phyloP scores from a whole-genome alignment of 2,797 vertebrate species.

The Periparus ater region DNA sequence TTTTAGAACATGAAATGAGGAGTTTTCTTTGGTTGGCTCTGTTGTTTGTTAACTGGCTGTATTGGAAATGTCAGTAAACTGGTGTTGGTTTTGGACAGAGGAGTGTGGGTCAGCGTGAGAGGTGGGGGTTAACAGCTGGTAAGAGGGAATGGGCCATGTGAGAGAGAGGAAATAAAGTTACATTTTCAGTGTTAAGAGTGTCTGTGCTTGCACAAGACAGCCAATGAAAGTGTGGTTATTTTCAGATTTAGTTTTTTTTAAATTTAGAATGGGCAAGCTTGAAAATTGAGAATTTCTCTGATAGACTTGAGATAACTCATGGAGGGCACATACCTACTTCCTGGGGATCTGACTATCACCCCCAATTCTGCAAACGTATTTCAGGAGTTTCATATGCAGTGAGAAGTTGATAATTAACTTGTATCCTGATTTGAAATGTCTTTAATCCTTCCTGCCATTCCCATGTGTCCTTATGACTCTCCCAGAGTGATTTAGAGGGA shows the following conservation, averaged over 20 bases:
- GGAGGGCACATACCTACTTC: neutral
- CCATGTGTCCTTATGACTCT: neutral
- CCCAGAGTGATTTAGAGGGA: neutral
- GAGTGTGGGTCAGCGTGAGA: neutral
- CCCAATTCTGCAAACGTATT: neutral
- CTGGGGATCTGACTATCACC: neutral
- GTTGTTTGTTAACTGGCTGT: conserved; percentile 22
- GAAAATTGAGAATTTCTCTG: neutral
- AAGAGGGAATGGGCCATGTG: neutral
- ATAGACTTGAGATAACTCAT: neutral
- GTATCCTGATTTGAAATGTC: neutral
- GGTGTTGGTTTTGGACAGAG: neutral
- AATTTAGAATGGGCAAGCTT: neutral
- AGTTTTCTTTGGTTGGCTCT: conserved; percentile 28
- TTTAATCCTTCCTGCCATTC: neutral
- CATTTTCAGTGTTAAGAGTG: neutral
- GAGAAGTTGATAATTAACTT: neutral
- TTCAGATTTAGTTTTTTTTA: neutral
- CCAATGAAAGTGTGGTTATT: neutral
- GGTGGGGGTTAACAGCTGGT: neutral
- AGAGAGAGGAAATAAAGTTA: neutral
- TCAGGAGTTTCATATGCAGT: neutral
- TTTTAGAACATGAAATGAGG: conserved; percentile 47
- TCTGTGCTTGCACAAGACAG: neutral
- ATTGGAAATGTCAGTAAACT: conserved; percentile 17